Conservation (phyloP, 2,888 invertebrate species). For the Nomada ruficornis region DNA sequence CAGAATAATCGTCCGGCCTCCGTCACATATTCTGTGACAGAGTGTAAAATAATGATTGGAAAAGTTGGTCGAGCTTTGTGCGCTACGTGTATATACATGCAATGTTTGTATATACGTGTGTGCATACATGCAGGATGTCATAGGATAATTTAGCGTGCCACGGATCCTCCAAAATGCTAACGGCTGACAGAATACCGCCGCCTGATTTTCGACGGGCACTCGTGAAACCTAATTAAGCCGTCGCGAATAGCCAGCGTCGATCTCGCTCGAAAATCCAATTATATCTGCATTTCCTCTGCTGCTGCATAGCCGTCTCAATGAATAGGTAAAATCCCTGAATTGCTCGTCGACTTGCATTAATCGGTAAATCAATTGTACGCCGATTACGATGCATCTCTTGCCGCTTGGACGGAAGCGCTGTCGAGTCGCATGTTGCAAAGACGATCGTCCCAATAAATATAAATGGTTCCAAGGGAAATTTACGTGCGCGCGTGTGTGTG, state of each 20-base stretch:
- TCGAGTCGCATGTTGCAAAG: not conserved
- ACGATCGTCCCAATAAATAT: too few relatives aligned
- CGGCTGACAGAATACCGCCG: conserved; percentile 54
- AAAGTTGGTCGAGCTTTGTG: conserved; percentile 4
- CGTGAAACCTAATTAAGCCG: conserved; percentile 76
- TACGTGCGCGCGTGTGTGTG: too few relatives aligned
- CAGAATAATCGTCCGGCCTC: too few relatives aligned
- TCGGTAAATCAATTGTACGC: conserved; percentile 49
- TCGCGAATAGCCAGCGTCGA: conserved; percentile 65
- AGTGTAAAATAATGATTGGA: conserved; percentile 1
- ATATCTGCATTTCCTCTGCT: conserved; percentile 59
- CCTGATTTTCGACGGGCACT: conserved; percentile 70
- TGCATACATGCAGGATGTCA: not conserved
- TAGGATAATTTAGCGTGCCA: conserved; percentile 22
- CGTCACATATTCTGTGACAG: not conserved
- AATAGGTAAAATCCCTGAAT: conserved; percentile 57
- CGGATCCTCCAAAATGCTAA: conserved; percentile 47
- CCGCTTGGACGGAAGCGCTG: not conserved
- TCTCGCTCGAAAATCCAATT: conserved; percentile 70
- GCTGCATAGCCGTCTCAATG: conserved; percentile 60
- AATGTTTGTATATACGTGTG: too few relatives aligned
- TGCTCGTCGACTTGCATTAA: conserved; percentile 58
- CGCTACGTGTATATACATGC: too few relatives aligned
- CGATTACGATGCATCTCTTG: conserved; percentile 40
- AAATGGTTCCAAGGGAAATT: too few relatives aligned